Conservation (phyloP, 2,113 vertebrate genomes). For the Vidua chalybeata region DNA sequence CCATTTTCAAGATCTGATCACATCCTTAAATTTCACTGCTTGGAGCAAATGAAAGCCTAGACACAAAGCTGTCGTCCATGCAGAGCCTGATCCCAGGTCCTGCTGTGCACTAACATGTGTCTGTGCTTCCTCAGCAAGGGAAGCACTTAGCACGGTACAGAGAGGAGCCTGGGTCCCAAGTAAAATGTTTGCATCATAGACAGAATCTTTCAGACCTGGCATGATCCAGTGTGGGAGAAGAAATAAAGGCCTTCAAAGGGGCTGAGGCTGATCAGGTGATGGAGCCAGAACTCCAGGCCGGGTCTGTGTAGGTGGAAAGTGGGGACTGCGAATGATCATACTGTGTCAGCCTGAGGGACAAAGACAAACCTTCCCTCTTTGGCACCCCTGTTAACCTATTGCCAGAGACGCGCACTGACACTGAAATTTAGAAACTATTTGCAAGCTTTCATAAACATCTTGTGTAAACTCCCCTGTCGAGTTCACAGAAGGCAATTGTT, state of each 20-base stretch:
- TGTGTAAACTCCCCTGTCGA: background rate
- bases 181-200: background rate
- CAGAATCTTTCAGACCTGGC: background rate
- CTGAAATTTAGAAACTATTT: background rate
- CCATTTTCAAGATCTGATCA: background rate
- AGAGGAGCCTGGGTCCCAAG: background rate
- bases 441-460: background rate
- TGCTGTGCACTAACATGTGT: background rate
- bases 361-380: background rate
- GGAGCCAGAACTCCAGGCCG: background rate
- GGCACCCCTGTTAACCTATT: background rate
- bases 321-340: background rate
- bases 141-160: background rate
- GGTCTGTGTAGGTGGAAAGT: background rate
- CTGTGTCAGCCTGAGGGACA: background rate
- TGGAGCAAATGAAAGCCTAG: background rate
- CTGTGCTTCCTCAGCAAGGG: background rate
- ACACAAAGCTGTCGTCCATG: background rate
- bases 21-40: background rate
- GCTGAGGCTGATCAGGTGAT: background rate
- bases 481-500: background rate
- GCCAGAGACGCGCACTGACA: background rate
- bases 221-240: background rate
- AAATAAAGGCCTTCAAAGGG: background rate
- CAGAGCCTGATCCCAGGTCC: background rate